These are phyloP conservation scores for Takifugu ocellatus DNA, from an alignment of 2,797 vertebrate genomes.

Conservation along the genomic window DNA sequence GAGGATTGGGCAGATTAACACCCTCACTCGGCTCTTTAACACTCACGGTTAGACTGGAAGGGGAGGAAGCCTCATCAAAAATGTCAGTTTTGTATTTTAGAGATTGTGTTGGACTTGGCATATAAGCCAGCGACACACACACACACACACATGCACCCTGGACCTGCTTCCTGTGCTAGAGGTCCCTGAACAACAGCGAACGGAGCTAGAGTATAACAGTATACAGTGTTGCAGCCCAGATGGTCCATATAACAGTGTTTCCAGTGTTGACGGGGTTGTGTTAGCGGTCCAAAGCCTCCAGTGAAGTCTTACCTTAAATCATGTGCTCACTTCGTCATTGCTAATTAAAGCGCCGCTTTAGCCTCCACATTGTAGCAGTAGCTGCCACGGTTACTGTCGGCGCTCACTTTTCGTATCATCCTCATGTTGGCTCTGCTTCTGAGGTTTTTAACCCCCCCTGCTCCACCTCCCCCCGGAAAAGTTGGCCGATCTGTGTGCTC, in stretches of 20 bases:
- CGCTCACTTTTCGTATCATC: constrained; percentile 35
- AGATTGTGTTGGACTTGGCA: too few species aligned
- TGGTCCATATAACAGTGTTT: neutral
- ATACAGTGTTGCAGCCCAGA: neutral
- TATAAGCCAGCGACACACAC: too few species aligned
- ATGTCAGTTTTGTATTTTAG: too few species aligned
- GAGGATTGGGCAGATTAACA: too few species aligned
- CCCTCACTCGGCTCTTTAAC: too few species aligned
- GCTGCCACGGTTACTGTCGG: constrained; percentile 21
- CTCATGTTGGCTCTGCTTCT: constrained; percentile 14
- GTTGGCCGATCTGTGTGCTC: constrained; percentile 24
- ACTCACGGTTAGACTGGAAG: too few species aligned
- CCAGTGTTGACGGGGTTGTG: neutral
- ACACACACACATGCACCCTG: too few species aligned
- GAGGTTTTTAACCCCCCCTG: constrained; percentile 5
- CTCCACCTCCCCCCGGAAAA: neutral
- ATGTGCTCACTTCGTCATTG: constrained; percentile 23
- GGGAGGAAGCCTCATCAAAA: too few species aligned
- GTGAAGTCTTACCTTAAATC: constrained; percentile 33
- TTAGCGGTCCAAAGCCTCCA: constrained; percentile 1
- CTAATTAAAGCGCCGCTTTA: constrained; percentile 27
- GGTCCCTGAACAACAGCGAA: too few species aligned
- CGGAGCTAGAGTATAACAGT: too few species aligned
- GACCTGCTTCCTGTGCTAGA: too few species aligned
- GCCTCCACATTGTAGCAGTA: constrained; percentile 15